Base-by-base conservation (phyloP, 2,888 invertebrate species). In the Sisyra terminalis region DNA sequence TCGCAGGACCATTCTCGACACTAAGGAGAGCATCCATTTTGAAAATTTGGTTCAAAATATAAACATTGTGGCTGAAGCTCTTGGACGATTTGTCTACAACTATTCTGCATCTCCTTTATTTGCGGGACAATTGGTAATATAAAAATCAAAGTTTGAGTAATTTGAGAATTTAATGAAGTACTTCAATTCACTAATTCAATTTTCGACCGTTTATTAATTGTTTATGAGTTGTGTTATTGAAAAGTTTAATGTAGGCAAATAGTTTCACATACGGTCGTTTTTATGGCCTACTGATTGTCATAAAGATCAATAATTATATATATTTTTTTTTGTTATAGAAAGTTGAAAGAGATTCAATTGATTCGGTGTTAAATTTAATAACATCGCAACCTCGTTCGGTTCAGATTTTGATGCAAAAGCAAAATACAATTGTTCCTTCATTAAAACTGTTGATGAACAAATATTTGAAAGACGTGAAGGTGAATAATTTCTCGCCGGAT, bases 41-140 rank as follows among this genome's bases (percentile, higher is more conserved):
- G 65, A 70, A 36, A 67, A 66, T 43, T 60, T 90, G 11, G 62
- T 70, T 0, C 59, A 64, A 40, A 86, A 90, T 59, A 77, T 87
- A 1, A 73, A 73, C 53, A 62, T 78, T 10, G 69, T 88, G 29
- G 89, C 88, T 1, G 84, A 92, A 55, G 80, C 89, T 1, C 67
- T 96, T 43, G 88, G 88, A 34, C 82, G 74, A 17, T 80, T 81
- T 55, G 66, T 88, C 38, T 89, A 84, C 61, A 83, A 84, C 59
- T 63, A 82, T 6, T 71, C 76, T 0, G 64, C 58, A 47, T 70
- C 69, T 47, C 70, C 73, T 40, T 66, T 89, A 9, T 87, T 87
- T 55, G 71, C 75, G 38, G 78, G 81, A 38, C 74, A 78, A 39
- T 59, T 86, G 71, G 88, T 89, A 66, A 67, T n/a, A n/a, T n/a